Base-by-base conservation (phyloP, 2,113 vertebrate genomes). In the Zootoca vivipara region DNA sequence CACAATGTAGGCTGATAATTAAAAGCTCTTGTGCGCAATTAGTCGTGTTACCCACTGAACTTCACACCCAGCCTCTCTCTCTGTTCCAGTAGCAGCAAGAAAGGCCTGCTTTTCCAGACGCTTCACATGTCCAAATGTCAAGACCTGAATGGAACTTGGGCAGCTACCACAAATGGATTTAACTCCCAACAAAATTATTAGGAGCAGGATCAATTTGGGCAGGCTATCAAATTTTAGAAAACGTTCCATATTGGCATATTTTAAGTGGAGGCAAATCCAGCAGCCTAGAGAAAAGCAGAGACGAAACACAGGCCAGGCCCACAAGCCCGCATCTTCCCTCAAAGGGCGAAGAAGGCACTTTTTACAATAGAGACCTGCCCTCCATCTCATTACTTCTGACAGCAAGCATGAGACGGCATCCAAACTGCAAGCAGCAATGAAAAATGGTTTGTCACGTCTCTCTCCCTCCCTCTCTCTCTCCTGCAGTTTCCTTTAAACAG, bases 41-140 rank as follows among this genome's bases (percentile, higher is more conserved):
- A 87, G 0, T 5, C 73, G 42, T 4, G 0, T 82, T 90, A 15
- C 56, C 0, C 84, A 77, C 2, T 4, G 15, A 30, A 56, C 33
- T 1, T 1, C 85, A 58, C 38, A 0, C 40, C 64, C 1, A 0
- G 2, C 89, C 89, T 73, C 30, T 56, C 69, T 74, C n/a, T 64
- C 58, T 22, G 40, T 83, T 67, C 64, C 28, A 72, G 28, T 46
- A 67, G 64, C 64, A 83, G 88, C 85, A 9, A 78, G 7, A 88
- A 89, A 90, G 89, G 83, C 0, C 82, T 67, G 40, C 7, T 67
- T 90, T 94, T 77, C 79, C 9, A 0, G 83, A 18, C 24, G 1
- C 16, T 4, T 38, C 35, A 26, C 33, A 64, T 58, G 10, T 38
- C 79, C 88, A 93, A 92, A 92, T 90, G 93, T 88, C 94, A 95